phyloP scores from a whole-genome alignment of 2,113 vertebrate genomes.

The Apaloderma vittatum region DNA sequence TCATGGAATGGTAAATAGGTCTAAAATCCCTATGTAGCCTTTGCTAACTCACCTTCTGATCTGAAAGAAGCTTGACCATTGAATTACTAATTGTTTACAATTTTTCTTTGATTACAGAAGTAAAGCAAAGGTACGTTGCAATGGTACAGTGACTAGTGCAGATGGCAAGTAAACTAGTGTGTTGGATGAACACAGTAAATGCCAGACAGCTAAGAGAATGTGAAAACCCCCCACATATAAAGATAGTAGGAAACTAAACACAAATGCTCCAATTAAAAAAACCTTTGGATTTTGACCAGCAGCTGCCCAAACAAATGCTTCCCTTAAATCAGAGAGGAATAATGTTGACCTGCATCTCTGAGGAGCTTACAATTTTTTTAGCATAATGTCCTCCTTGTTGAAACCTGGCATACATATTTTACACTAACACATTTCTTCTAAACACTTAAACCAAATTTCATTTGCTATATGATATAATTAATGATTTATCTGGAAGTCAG shows the following conservation, averaged over 20 bases:
- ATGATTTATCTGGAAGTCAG: neutral
- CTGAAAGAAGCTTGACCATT: neutral
- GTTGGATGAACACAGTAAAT: neutral
- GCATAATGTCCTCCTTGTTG: neutral
- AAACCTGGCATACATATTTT: neutral
- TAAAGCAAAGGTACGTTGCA: constrained; percentile 8
- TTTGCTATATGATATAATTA: neutral
- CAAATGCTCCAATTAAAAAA: constrained; percentile 13
- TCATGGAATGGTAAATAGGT: neutral
- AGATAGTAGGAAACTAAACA: neutral
- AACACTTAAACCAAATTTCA: neutral
- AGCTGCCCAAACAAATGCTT: neutral
- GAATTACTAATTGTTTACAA: neutral
- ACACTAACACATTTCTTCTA: neutral
- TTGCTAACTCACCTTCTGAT: neutral
- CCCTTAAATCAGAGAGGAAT: neutral
- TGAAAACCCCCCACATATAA: neutral
- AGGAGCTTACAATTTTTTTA: neutral
- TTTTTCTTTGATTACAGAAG: constrained; percentile 32
- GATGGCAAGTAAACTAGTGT: constrained; percentile 43
- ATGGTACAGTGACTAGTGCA: neutral
- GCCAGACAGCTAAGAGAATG: neutral
- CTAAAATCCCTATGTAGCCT: neutral
- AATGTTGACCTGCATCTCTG: neutral
- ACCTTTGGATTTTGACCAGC: constrained; percentile 7